phyloP scores from a whole-genome alignment of 2,113 vertebrate genomes.

The Panurus biarmicus region DNA sequence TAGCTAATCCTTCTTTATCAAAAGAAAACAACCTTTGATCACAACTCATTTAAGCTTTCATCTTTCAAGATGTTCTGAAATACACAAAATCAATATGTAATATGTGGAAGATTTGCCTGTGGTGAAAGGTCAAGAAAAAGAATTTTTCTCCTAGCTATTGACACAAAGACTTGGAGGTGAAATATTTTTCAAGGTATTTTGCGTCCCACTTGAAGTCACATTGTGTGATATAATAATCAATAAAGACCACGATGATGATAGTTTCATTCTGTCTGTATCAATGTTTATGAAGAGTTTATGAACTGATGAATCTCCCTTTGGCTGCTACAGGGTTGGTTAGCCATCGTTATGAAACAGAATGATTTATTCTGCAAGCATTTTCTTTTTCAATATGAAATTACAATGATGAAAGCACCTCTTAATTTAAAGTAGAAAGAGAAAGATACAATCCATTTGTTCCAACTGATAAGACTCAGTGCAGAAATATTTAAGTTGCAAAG shows the following conservation, averaged over 20 bases:
- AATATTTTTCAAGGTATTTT: conserved; percentile 1
- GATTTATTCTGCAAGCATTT: not conserved
- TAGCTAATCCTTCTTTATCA: not conserved
- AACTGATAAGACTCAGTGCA: not conserved
- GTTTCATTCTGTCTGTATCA: not conserved
- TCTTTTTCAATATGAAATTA: not conserved
- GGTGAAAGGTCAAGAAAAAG: conserved; percentile 20
- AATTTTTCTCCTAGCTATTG: conserved; percentile 19
- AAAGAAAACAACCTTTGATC: not conserved
- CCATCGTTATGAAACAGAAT: not conserved
- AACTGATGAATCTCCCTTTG: not conserved
- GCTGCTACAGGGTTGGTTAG: not conserved
- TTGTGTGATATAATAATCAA: conserved; percentile 14
- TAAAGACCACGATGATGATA: not conserved
- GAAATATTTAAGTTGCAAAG: not conserved
- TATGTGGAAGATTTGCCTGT: conserved; percentile 17
- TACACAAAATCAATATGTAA: conserved; percentile 35
- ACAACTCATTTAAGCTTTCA: conserved; percentile 13
- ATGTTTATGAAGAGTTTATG: not conserved
- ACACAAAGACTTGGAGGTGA: conserved; percentile 4
- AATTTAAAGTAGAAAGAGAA: not conserved
- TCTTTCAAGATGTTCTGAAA: conserved; percentile 10
- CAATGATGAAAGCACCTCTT: not conserved
- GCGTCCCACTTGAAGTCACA: conserved; percentile 1
- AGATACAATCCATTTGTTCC: not conserved